Percentiles rank a stretch among this genome's conserved stretches.
phyloP scores from a whole-genome alignment of 92 coral and sea anemone genomes.

The Palythoa caribaeorum region DNA sequence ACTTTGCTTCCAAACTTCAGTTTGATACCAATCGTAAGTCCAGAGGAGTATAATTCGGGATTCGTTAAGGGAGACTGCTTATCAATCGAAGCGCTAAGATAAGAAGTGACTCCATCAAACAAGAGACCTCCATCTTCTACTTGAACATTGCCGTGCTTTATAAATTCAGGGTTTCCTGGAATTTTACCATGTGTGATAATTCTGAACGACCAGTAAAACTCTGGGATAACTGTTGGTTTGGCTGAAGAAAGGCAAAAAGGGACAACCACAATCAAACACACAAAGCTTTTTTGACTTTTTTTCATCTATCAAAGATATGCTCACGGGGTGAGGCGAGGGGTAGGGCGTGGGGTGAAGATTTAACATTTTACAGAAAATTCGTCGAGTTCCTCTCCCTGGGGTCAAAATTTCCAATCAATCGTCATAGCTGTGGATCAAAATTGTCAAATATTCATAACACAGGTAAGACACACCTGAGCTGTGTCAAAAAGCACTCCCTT shows the following conservation, averaged over 20 bases:
- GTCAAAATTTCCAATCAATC: too few species aligned
- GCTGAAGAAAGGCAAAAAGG: slow-evolving; percentile 48
- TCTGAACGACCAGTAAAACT: slow-evolving; percentile 87
- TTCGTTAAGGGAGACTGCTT: slow-evolving; percentile 68
- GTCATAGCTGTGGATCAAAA: too few species aligned
- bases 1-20: slow-evolving; percentile 76
- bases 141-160: slow-evolving; percentile 78
- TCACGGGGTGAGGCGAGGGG: too few species aligned
- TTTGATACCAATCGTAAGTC: slow-evolving; percentile 85
- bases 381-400: too few species aligned
- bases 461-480: too few species aligned
- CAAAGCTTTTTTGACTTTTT: too few species aligned
- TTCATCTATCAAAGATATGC: too few species aligned
- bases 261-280: not conserved
- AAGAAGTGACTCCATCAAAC: slow-evolving; percentile 87
- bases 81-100: slow-evolving; percentile 73
- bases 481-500: too few species aligned
- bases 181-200: slow-evolving; percentile 70
- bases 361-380: too few species aligned
- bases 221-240: slow-evolving; percentile 78
- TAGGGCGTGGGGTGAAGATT: too few species aligned
- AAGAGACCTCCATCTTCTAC: slow-evolving; percentile 82
- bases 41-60: slow-evolving; percentile 79
- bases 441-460: too few species aligned
- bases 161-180: slow-evolving; percentile 75